Evolutionary conservation across 1,140 invertebrate species (phyloP).

Genomic region (Drosophila micromelanica): DNA sequence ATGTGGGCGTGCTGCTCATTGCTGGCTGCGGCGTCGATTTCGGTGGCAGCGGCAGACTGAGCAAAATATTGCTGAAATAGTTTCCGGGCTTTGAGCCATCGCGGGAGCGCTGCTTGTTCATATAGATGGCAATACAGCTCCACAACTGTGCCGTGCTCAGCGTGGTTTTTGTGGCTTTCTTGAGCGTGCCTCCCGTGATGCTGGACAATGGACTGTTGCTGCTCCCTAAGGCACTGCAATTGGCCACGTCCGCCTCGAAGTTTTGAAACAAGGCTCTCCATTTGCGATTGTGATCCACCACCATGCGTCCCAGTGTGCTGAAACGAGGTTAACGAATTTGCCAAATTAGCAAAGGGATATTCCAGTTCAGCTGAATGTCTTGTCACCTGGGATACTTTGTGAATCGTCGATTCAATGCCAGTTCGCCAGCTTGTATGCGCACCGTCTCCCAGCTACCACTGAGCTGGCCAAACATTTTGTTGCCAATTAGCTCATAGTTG

Average conservation of each 20-base stretch:
- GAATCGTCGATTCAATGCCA: constrained; percentile 88
- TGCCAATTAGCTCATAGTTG: constrained; percentile 68
- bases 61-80: constrained; percentile 78
- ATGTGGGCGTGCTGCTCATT: constrained; percentile 33
- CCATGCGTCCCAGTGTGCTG: constrained; percentile 59
- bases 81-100: constrained; percentile 66
- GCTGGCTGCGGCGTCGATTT: constrained; percentile 51
- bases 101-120: constrained; percentile 85
- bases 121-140: constrained; percentile 86
- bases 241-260: constrained; percentile 77
- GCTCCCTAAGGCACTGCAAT: constrained; percentile 28
- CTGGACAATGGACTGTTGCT: constrained; percentile 5
- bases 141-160: constrained; percentile 68
- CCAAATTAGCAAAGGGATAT: background rate
- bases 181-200: constrained; percentile 43
- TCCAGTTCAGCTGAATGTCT: background rate
- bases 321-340: background rate
- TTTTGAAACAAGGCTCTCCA: constrained; percentile 73
- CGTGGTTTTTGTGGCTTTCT: constrained; percentile 40
- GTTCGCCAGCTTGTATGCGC: constrained; percentile 90
- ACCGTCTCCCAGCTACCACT: constrained; percentile 93
- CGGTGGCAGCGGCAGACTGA: constrained; percentile 65
- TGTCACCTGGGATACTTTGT: constrained; percentile 87
- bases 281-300: constrained; percentile 74
- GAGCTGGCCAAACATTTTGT: constrained; percentile 86